Base-by-base conservation (phyloP, 2,797 vertebrate genomes). In the Ptychadena robeensis region DNA sequence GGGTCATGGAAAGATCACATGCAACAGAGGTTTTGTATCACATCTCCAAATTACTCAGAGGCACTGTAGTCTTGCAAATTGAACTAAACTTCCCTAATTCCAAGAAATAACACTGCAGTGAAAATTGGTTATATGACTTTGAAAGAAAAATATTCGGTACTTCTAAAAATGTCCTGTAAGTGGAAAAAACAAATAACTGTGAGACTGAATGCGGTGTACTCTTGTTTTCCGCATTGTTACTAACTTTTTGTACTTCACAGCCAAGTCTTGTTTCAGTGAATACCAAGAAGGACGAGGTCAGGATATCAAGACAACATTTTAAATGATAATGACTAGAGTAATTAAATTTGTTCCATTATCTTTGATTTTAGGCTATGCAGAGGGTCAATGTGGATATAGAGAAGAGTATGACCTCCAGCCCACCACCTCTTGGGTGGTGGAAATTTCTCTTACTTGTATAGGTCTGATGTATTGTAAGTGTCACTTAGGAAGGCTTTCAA, bases 1-100 rank as follows among this genome's bases (percentile, higher is more conserved):
- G 76, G 82, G 76, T 80, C 82, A 84, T 79, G 48, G 64, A 84
- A 79, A 84, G 82, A 84, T 84, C 82, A 80, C 82, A 84, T 80
- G 70, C 69, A 79, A 84, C 64, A 74, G 76, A 84, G 74, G 59
- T 71, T 76, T 70, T 71, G 73, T 82, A 72, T 79, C 74, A 78
- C 66, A 82, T 83, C 81, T 78, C 31, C 74, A 83, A 83, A 83
- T 78, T 72, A 78, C 81, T 83, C 40, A 38, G 74, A 82, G 67
- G 25, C 38, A 72, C 81, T 57, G 73, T 71, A 78, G 74, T 83
- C 48, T 83, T 78, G 74, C 35, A 83, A 83, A 78, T 83, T 83
- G 67, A 72, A 83, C 74, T 72, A 83, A 78, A 78, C 74, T 83
- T 72, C 59, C 67, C 81, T 82, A 70, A 83, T 83, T 78, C 74